These are phyloP conservation scores for Mus spretus DNA, from an alignment of 2,797 vertebrate species.

Conservation along the genomic window DNA sequence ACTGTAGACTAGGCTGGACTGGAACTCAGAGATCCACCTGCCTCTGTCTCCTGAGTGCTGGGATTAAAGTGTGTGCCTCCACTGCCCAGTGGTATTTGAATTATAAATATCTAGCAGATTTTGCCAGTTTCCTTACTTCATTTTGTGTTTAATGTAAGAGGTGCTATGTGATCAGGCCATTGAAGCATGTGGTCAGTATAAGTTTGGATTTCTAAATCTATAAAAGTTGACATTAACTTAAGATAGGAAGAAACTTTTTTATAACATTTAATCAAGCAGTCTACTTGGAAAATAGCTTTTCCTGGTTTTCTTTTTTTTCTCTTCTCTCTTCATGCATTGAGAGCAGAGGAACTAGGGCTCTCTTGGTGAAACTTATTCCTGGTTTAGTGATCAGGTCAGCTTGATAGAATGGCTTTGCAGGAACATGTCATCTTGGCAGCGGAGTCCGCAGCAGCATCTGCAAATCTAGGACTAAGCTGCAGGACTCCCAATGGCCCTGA, in stretches of 20 bases:
- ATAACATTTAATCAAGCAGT: slow-evolving; percentile 19
- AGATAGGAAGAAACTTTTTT: slow-evolving; percentile 4
- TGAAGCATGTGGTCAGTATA: not conserved
- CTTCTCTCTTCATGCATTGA: not conserved
- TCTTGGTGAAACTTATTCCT: slow-evolving; percentile 69
- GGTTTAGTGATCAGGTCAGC: slow-evolving; percentile 80
- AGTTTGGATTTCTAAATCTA: not conserved
- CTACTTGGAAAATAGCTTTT: slow-evolving; percentile 52
- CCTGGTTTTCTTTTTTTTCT: not conserved
- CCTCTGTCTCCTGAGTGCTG: not conserved
- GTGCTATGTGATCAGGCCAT: not conserved
- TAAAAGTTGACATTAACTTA: not conserved
- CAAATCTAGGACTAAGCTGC: slow-evolving; percentile 45
- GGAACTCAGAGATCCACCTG: not conserved
- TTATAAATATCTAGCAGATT: slow-evolving; percentile 15
- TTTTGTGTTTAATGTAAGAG: slow-evolving; percentile 28
- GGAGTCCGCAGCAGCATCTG: slow-evolving; percentile 36
- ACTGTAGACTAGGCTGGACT: not conserved
- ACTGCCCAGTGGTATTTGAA: not conserved
- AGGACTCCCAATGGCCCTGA: slow-evolving; percentile 35
- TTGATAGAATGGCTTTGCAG: slow-evolving; percentile 75
- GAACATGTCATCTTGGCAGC: slow-evolving; percentile 75
- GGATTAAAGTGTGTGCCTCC: not conserved
- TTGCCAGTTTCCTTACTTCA: not conserved
- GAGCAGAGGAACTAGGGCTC: not conserved